A percentile compares a stretch with the other conserved stretches of the same genome.
Conservation (phyloP, 2,113 vertebrate genomes). For the Apodemus speciosus region DNA sequence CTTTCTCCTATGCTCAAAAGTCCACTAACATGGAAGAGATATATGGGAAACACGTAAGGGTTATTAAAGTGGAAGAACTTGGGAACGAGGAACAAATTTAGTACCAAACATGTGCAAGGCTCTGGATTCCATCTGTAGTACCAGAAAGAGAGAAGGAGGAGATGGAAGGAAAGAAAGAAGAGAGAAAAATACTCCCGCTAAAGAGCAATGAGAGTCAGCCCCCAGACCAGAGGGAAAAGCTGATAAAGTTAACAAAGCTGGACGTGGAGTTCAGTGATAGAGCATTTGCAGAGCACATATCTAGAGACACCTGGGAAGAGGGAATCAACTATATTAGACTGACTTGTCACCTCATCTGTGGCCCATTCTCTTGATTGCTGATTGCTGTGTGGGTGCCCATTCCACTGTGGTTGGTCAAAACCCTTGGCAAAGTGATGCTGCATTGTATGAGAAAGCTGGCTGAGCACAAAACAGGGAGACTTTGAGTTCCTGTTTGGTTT, state of each 20-base stretch:
- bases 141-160: background rate
- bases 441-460: background rate
- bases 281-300: background rate
- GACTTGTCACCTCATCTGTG: background rate
- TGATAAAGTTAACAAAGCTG: background rate
- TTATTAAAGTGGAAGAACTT: slow-evolving; percentile 33
- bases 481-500: background rate
- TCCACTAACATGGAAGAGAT: background rate
- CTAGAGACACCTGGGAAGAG: background rate
- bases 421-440: background rate
- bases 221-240: background rate
- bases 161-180: background rate
- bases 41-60: background rate
- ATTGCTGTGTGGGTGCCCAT: background rate
- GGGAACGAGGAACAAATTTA: background rate
- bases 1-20: background rate
- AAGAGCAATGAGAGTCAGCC: background rate
- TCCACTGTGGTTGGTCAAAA: background rate
- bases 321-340: background rate
- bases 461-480: background rate
- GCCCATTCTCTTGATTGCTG: background rate
- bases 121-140: background rate
- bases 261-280: background rate
- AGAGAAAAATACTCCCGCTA: slow-evolving; percentile 3
- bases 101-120: background rate